phyloP scores from a whole-genome alignment of 2,888 invertebrate genomes.

The Euproctis similis region DNA sequence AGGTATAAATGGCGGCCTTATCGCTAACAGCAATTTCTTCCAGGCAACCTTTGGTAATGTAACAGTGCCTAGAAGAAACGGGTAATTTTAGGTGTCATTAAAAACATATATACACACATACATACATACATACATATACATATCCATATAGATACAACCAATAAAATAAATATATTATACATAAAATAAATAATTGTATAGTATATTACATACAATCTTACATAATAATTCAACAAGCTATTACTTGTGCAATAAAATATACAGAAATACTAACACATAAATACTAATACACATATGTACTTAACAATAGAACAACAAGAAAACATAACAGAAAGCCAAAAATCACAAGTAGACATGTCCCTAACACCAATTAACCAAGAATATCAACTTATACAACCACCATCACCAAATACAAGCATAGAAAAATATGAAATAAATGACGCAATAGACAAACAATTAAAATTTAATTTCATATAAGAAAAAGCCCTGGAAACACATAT shows the following conservation, averaged over 20 bases:
- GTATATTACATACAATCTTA: too few species aligned
- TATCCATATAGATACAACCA: too few species aligned
- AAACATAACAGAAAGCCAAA: background rate
- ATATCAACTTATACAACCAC: background rate
- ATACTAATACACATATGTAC: conserved; percentile 1
- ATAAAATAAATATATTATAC: too few species aligned
- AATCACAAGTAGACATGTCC: background rate
- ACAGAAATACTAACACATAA: too few species aligned
- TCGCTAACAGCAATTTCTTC: too few species aligned
- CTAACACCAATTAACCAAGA: background rate
- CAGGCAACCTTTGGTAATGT: too few species aligned
- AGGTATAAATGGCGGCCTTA: too few species aligned
- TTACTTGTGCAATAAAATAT: too few species aligned
- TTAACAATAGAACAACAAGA: background rate
- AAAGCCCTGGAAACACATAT: conserved; percentile 12
- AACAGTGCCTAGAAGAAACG: too few species aligned
- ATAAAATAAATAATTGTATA: too few species aligned
- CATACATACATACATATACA: conserved; percentile 8
- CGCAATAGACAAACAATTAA: conserved; percentile 24
- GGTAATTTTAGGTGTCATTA: too few species aligned
- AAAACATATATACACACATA: background rate
- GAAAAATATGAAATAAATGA: conserved; percentile 14
- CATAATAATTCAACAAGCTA: too few species aligned
- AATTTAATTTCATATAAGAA: conserved; percentile 23
- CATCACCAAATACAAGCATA: background rate